phyloP scores from a whole-genome alignment of 2,113 vertebrate genomes.

The Herpailurus yagouaroundi region DNA sequence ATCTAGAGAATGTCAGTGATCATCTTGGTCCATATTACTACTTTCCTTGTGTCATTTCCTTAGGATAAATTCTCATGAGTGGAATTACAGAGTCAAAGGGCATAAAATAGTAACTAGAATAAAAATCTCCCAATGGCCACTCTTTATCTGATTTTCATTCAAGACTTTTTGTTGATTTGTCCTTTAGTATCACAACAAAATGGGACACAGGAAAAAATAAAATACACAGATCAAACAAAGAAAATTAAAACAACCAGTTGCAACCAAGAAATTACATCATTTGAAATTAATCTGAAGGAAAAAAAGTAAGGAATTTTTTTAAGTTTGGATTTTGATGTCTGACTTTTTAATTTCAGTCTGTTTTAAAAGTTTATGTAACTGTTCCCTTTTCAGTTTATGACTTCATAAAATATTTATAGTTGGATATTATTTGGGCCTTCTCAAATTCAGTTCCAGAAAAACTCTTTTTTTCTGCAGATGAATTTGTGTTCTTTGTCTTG shows the following conservation, averaged over 20 bases:
- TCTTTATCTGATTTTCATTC: slow-evolving; percentile 59
- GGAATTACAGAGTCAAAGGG: neutral
- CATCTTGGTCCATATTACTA: neutral
- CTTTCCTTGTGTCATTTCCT: slow-evolving; percentile 23
- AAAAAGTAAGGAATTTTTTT: slow-evolving; percentile 87
- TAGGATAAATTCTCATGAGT: slow-evolving; percentile 40
- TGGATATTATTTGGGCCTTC: slow-evolving; percentile 57
- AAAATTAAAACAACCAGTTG: slow-evolving; percentile 70
- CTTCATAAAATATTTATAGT: slow-evolving; percentile 70
- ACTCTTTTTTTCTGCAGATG: slow-evolving; percentile 12
- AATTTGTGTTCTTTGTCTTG: slow-evolving; percentile 56
- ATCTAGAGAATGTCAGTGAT: neutral
- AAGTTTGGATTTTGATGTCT: slow-evolving; percentile 65
- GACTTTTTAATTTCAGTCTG: slow-evolving; percentile 54
- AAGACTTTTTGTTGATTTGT: slow-evolving; percentile 73
- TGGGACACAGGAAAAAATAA: slow-evolving; percentile 74
- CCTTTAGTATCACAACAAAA: slow-evolving; percentile 87
- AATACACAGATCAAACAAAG: slow-evolving; percentile 76
- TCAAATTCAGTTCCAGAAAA: slow-evolving; percentile 48
- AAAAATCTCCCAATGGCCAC: neutral
- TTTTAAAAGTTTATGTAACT: slow-evolving; percentile 66
- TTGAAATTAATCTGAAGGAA: slow-evolving; percentile 95
- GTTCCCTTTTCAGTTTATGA: slow-evolving; percentile 29
- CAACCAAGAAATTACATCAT: slow-evolving; percentile 88
- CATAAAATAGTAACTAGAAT: slow-evolving; percentile 56